A percentile compares a stretch with the other conserved stretches of the same genome.
Conservation (phyloP, 2,888 invertebrate species). For the Drosophila limbata region DNA sequence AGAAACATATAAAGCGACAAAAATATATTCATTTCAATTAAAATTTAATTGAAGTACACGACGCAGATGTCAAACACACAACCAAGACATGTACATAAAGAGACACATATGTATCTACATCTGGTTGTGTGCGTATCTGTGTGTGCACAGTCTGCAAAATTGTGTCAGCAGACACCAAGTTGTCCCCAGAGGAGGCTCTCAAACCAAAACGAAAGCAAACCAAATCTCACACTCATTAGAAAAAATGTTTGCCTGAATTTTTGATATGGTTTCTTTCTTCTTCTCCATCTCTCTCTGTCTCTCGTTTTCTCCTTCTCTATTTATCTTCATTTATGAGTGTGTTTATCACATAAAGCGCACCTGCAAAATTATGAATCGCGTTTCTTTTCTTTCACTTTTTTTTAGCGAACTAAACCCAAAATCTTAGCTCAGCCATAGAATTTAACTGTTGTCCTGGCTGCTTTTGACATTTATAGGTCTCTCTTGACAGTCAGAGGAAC, state of each 20-base stretch:
- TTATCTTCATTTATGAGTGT: slow-evolving; percentile 49
- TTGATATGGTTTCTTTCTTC: slow-evolving; percentile 15
- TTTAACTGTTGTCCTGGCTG: slow-evolving; percentile 35
- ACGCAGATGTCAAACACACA: slow-evolving; percentile 26
- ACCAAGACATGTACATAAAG: slow-evolving; percentile 41
- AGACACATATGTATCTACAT: slow-evolving; percentile 2
- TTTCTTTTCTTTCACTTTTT: slow-evolving; percentile 18
- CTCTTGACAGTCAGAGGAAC: slow-evolving; percentile 20
- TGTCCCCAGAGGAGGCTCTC: slow-evolving; percentile 22
- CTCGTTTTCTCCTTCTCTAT: slow-evolving; percentile 35
- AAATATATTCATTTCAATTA: slow-evolving; percentile 75
- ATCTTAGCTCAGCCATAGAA: slow-evolving; percentile 28
- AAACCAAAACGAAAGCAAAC: slow-evolving; percentile 13
- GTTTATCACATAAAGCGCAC: slow-evolving; percentile 31
- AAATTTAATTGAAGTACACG: slow-evolving; percentile 77
- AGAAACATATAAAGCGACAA: slow-evolving; percentile 31
- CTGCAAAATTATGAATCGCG: slow-evolving; percentile 36
- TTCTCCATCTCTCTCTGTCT: slow-evolving; percentile 9
- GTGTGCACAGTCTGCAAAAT: slow-evolving; percentile 46
- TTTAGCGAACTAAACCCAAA: slow-evolving; percentile 14
- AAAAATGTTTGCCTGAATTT: slow-evolving; percentile 54
- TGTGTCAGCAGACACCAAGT: slow-evolving; percentile 72
- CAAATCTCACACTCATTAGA: slow-evolving; percentile 63
- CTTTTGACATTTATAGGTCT: slow-evolving; percentile 56
- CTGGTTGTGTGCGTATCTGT: background rate